Percentiles rank a stretch among this genome's conserved stretches.
Evolutionary conservation across 53 echinoderm and acorn worm species (phyloP).

Genomic region (Actinopyga echinites): DNA sequence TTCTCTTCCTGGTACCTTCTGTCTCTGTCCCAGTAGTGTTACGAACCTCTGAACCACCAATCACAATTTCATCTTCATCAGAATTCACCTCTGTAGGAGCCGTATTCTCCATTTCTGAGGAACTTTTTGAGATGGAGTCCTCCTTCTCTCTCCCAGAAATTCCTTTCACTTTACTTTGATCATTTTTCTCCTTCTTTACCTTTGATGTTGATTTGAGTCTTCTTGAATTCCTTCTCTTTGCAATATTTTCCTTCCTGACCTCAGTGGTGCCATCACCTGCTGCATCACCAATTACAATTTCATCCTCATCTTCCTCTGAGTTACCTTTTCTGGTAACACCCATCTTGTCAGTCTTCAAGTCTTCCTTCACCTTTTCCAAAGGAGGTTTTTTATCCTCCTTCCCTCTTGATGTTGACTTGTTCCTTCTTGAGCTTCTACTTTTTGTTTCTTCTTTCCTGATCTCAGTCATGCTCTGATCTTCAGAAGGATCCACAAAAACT

Average conservation of each 20-base stretch:
- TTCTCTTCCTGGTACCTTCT: not conserved
- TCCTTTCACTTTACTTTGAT: not conserved
- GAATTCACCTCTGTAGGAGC: not conserved
- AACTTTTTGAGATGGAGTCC: not conserved
- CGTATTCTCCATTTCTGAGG: not conserved
- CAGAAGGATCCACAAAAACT: not conserved
- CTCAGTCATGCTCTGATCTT: not conserved
- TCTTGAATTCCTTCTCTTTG: not conserved
- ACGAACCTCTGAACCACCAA: not conserved
- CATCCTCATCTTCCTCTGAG: too few species aligned
- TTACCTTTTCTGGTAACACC: not conserved
- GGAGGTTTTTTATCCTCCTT: not conserved
- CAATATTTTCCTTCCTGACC: not conserved
- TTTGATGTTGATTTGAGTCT: not conserved
- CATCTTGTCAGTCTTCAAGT: not conserved
- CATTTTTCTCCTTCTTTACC: not conserved
- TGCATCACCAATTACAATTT: not conserved
- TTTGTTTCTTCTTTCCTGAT: not conserved
- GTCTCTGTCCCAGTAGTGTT: not conserved
- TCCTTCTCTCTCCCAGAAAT: not conserved
- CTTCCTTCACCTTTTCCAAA: conserved; percentile 2
- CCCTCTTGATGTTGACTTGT: not conserved
- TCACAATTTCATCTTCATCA: not conserved
- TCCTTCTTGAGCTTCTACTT: not conserved
- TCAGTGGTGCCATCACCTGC: not conserved